Conservation (phyloP, 2,113 vertebrate genomes). For the Protomyctophum bolini region DNA sequence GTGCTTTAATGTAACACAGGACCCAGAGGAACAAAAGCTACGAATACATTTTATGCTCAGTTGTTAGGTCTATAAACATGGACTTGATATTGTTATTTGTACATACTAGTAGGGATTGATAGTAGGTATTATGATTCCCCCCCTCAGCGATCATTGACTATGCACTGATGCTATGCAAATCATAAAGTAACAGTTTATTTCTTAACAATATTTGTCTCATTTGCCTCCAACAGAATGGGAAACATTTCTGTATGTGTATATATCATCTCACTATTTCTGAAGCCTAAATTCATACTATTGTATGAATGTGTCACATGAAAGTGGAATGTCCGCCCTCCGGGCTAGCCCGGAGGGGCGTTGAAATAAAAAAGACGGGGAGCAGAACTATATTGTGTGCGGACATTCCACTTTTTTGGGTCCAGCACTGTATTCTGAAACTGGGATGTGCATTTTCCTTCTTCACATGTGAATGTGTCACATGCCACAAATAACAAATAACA, state of each 20-base stretch:
- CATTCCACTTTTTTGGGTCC: too few species aligned
- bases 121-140: slow-evolving; percentile 17
- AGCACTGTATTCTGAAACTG: too few species aligned
- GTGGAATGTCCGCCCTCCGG: too few species aligned
- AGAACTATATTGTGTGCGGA: too few species aligned
- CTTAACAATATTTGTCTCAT: slow-evolving; percentile 17
- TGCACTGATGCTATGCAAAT: slow-evolving; percentile 42
- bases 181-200: slow-evolving; percentile 7
- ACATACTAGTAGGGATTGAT: slow-evolving; percentile 28
- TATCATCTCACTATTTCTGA: slow-evolving; percentile 18
- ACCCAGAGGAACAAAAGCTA: slow-evolving; percentile 35
- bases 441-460: too few species aligned
- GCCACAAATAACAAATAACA: too few species aligned
- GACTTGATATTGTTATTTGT: slow-evolving; percentile 10
- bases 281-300: slow-evolving; percentile 19
- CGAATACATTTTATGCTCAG: not conserved
- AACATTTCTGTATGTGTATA: slow-evolving; percentile 2
- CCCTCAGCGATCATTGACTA: slow-evolving; percentile 33
- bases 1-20: not conserved
- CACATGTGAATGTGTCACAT: too few species aligned
- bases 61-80: not conserved
- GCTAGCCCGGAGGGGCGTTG: too few species aligned
- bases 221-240: slow-evolving; percentile 27
- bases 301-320: too few species aligned
- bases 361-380: too few species aligned